Conservation (phyloP, 2,888 invertebrate genomes). For the Caradrina clavipalpis region DNA sequence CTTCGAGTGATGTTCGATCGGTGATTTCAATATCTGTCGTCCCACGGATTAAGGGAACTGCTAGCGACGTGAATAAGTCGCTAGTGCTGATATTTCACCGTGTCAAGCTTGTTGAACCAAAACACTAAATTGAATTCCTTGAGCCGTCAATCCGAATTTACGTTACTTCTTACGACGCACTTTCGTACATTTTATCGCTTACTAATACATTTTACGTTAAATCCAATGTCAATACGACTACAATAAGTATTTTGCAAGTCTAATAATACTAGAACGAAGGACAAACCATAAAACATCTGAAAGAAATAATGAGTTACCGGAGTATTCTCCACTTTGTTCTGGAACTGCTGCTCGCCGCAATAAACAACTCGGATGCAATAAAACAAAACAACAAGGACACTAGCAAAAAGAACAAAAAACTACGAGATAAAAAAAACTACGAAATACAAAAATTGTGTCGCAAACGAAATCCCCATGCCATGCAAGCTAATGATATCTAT, state of each 20-base stretch:
- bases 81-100: conserved; percentile 36
- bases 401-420: conserved; percentile 79
- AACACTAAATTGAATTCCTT: conserved; percentile 13
- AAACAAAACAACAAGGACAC: conserved; percentile 77
- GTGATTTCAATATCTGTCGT: conserved; percentile 71
- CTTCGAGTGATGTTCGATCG: conserved; percentile 65
- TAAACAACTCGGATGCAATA: conserved; percentile 76
- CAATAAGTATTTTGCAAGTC: conserved; percentile 8
- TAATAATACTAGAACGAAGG: conserved; percentile 30
- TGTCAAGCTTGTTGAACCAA: conserved; percentile 5
- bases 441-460: conserved; percentile 72
- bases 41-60: conserved; percentile 56
- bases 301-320: conserved; percentile 49
- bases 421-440: conserved; percentile 55
- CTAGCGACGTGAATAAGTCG: conserved; percentile 34
- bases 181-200: conserved; percentile 4
- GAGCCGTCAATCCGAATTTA: not conserved
- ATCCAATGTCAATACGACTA: conserved; percentile 10
- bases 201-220: conserved; percentile 14
- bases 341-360: conserved; percentile 72
- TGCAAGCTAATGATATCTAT: conserved; percentile 78
- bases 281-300: conserved; percentile 44
- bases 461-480: conserved; percentile 86
- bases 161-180: not conserved
- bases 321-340: conserved; percentile 65